These are phyloP conservation scores for Emydoidea blandingii DNA, from an alignment of 2,797 vertebrate species.

Conservation along the genomic window DNA sequence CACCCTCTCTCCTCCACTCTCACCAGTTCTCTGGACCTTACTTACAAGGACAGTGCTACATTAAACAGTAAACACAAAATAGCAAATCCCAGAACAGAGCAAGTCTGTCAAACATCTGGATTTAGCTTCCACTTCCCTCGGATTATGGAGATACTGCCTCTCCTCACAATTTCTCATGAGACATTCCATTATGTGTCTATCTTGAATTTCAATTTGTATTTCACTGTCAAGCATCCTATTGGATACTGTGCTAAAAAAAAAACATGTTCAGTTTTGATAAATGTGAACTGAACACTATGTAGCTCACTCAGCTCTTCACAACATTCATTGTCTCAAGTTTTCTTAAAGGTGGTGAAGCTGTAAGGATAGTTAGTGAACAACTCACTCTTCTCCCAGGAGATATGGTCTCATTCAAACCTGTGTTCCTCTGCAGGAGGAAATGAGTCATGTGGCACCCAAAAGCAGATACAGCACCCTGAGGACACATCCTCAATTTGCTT, in stretches of 20 bases:
- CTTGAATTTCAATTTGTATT: rapidly evolving
- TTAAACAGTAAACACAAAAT: background rate
- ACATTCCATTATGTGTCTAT: background rate
- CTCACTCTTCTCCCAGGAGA: background rate
- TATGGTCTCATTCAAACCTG: background rate
- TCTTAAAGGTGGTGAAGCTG: rapidly evolving
- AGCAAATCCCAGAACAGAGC: background rate
- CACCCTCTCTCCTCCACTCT: background rate
- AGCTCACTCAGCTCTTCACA: background rate
- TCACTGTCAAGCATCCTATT: rapidly evolving
- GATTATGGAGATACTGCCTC: background rate
- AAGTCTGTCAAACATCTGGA: background rate
- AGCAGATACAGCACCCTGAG: background rate
- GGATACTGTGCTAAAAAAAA: background rate
- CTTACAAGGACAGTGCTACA: background rate
- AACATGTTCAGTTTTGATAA: background rate
- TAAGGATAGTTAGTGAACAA: rapidly evolving
- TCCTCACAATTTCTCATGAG: background rate
- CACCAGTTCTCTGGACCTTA: background rate
- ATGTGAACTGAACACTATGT: background rate
- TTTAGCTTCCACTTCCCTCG: constrained; percentile 14
- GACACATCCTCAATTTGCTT: background rate
- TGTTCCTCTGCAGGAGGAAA: background rate
- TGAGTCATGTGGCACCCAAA: background rate
- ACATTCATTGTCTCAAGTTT: rapidly evolving